A percentile compares a stretch with the other conserved stretches of the same genome.
These are phyloP conservation scores for Hirtodrosophila alboralis DNA, from an alignment of 2,888 invertebrate species.

Conservation along the genomic window DNA sequence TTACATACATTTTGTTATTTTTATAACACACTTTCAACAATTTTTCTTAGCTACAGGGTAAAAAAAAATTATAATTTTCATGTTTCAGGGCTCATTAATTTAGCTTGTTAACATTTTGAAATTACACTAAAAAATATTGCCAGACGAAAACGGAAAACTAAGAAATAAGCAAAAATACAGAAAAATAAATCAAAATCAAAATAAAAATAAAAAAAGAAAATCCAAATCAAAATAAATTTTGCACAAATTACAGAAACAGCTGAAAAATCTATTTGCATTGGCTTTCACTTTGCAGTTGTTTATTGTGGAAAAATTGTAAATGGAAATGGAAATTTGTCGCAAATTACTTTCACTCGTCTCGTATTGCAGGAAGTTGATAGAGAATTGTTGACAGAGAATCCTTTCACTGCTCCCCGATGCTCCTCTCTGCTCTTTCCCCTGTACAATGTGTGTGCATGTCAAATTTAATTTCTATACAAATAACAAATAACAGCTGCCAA, in stretches of 20 bases:
- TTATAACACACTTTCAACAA: too few species aligned
- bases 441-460: constrained; percentile 81
- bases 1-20: too few species aligned
- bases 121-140: constrained; percentile 53
- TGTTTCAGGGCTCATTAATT: constrained; percentile 73
- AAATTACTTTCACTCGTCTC: constrained; percentile 76
- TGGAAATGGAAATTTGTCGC: constrained; percentile 69
- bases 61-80: constrained; percentile 43
- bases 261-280: constrained; percentile 75
- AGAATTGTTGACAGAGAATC: constrained; percentile 67
- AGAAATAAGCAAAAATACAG: constrained; percentile 10
- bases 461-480: constrained; percentile 79
- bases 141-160: constrained; percentile 22
- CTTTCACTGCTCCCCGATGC: constrained; percentile 55
- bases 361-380: constrained; percentile 48
- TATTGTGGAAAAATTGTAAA: too few species aligned
- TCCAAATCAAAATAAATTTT: constrained; percentile 13
- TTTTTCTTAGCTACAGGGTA: too few species aligned
- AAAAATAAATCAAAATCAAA: constrained; percentile 15
- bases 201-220: not conserved
- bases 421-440: constrained; percentile 2
- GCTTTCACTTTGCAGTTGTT: constrained; percentile 64
- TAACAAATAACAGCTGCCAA: constrained; percentile 49
- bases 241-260: constrained; percentile 50
- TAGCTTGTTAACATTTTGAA: constrained; percentile 73